Conservation (phyloP, 2,113 vertebrate genomes). For the Sorex araneus region DNA sequence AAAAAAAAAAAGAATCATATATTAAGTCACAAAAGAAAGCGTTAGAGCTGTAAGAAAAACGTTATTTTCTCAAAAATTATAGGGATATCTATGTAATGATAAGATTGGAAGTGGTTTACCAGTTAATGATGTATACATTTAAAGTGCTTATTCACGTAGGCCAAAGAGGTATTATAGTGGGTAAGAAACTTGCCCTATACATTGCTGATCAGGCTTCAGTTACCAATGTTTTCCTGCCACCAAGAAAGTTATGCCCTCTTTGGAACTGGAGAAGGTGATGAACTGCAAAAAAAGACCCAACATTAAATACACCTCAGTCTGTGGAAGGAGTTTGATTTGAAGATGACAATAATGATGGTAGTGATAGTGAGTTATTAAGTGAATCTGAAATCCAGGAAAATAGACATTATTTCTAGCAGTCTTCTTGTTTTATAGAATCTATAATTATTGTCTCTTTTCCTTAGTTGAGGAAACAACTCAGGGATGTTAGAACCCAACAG, state of each 20-base stretch:
- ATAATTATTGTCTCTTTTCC: not conserved
- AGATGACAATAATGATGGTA: not conserved
- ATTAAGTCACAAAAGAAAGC: not conserved
- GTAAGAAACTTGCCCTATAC: not conserved
- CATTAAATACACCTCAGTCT: not conserved
- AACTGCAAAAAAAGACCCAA: not conserved
- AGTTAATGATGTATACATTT: too few species aligned
- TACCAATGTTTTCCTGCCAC: too few species aligned
- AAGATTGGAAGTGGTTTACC: too few species aligned
- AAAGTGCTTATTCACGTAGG: too few species aligned
- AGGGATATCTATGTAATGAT: not conserved
- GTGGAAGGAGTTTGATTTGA: not conserved
- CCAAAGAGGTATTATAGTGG: too few species aligned
- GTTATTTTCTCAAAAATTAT: not conserved
- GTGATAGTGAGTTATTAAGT: not conserved
- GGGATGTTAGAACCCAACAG: not conserved
- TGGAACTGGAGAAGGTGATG: not conserved
- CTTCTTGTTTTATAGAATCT: not conserved
- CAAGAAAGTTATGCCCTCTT: not conserved
- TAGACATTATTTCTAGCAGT: too few species aligned
- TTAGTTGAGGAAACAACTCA: not conserved
- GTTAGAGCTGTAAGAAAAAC: conserved; percentile 27
- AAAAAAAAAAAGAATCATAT: not conserved
- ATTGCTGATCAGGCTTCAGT: not conserved
- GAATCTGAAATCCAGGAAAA: not conserved